phyloP scores from a whole-genome alignment of 2,113 vertebrate genomes.

The Phodopus roborovskii region DNA sequence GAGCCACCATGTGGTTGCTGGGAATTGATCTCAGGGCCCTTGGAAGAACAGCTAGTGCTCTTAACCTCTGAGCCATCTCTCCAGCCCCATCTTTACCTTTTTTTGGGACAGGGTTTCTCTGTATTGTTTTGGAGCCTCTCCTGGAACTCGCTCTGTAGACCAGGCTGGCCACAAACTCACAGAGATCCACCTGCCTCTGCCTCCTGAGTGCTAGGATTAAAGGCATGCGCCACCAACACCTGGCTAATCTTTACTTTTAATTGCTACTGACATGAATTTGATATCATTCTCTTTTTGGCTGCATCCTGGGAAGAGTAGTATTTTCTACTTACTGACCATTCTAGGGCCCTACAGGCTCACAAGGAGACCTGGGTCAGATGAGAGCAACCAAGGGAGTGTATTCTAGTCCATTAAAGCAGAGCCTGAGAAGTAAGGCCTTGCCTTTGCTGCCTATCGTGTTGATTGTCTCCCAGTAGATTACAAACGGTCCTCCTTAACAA shows the following conservation, averaged over 20 bases:
- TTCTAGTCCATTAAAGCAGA: conserved; percentile 86
- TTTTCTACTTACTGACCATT: conserved; percentile 37
- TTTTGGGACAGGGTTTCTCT: no score
- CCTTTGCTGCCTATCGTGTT: conserved; percentile 79
- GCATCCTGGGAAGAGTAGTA: background rate
- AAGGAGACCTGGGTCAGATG: background rate
- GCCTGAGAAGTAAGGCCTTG: conserved; percentile 81
- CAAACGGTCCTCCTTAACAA: conserved; percentile 85
- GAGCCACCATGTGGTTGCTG: no score
- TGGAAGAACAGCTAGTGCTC: no score
- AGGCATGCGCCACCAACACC: no score
- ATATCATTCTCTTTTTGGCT: background rate
- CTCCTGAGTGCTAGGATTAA: no score
- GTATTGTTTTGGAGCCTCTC: no score
- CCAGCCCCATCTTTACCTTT: no score
- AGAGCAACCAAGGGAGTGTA: conserved; percentile 12
- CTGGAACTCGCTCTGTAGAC: no score
- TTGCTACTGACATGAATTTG: background rate
- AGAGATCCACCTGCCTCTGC: no score
- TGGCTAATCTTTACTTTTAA: conserved; percentile 38
- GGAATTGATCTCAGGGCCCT: no score
- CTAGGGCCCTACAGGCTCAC: background rate
- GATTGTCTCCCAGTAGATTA: conserved; percentile 93
- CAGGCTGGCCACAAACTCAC: no score
- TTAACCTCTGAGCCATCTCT: no score